These are phyloP conservation scores for Nyctibius bracteatus DNA, from an alignment of 2,113 vertebrate genomes.

Conservation along the genomic window DNA sequence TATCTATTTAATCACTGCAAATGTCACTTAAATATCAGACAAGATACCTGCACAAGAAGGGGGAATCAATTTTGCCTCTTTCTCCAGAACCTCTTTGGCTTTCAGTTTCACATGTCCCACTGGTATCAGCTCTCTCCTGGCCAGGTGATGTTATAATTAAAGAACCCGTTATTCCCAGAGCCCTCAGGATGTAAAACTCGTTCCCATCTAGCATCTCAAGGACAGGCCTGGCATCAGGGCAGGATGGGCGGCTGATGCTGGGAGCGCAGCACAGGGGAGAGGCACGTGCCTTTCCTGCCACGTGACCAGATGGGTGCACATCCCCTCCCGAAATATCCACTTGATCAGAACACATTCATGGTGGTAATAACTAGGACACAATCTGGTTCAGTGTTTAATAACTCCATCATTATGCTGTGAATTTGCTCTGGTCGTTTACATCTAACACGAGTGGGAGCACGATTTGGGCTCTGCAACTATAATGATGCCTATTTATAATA, in stretches of 20 bases:
- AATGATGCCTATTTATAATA: not conserved
- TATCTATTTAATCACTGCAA: slow-evolving; percentile 1
- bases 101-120: not conserved
- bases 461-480: not conserved
- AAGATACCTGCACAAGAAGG: not conserved
- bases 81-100: not conserved
- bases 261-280: not conserved
- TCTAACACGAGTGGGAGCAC: not conserved
- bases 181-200: not conserved
- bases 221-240: not conserved
- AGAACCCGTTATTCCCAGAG: not conserved
- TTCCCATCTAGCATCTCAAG: not conserved
- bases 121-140: not conserved
- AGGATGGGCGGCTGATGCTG: accelerated
- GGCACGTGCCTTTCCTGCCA: accelerated
- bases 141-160: not conserved
- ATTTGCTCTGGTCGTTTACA: not conserved
- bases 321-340: not conserved
- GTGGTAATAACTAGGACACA: not conserved
- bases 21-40: slow-evolving; percentile 28
- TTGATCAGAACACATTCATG: not conserved
- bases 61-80: not conserved
- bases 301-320: accelerated
- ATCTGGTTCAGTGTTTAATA: not conserved
- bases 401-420: not conserved